Conservation (phyloP, 2,888 invertebrate species). For the Sesia bembeciformis region DNA sequence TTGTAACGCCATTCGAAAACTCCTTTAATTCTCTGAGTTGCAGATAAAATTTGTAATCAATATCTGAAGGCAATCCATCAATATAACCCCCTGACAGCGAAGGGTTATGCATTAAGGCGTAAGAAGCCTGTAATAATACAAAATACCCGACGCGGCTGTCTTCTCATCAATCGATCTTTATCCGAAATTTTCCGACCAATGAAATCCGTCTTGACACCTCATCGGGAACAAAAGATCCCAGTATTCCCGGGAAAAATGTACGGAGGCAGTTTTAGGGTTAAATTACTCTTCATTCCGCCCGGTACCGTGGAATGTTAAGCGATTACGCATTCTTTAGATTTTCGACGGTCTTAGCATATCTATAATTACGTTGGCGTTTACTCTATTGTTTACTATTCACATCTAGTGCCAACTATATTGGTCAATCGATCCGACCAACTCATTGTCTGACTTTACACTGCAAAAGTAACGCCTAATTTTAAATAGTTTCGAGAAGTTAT, state of each 20-base stretch:
- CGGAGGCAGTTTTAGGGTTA: slow-evolving; percentile 11
- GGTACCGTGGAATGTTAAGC: slow-evolving; percentile 7
- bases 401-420: too few relatives aligned
- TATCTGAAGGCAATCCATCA: neutral
- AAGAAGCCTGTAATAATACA: neutral
- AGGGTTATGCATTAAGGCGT: neutral
- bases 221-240: neutral
- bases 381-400: too few relatives aligned
- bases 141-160: neutral
- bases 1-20: too few relatives aligned
- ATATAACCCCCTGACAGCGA: neutral
- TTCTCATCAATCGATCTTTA: neutral
- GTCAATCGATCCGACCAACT: too few relatives aligned
- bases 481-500: too few relatives aligned
- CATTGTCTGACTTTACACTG: too few relatives aligned
- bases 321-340: slow-evolving; percentile 13
- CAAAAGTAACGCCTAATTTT: too few relatives aligned
- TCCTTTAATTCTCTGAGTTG: too few relatives aligned
- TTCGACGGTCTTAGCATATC: slow-evolving; percentile 5
- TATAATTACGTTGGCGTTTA: neutral
- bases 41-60: neutral
- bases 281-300: slow-evolving; percentile 12
- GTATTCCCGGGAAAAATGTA: slow-evolving; percentile 6
- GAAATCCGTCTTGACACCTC: neutral
- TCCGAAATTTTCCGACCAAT: slow-evolving; percentile 1